Evolutionary conservation across 2,797 vertebrate genomes (phyloP), one percentile per base, ranked within the genome.

Genomic region (Oryzias sinensis): DNA sequence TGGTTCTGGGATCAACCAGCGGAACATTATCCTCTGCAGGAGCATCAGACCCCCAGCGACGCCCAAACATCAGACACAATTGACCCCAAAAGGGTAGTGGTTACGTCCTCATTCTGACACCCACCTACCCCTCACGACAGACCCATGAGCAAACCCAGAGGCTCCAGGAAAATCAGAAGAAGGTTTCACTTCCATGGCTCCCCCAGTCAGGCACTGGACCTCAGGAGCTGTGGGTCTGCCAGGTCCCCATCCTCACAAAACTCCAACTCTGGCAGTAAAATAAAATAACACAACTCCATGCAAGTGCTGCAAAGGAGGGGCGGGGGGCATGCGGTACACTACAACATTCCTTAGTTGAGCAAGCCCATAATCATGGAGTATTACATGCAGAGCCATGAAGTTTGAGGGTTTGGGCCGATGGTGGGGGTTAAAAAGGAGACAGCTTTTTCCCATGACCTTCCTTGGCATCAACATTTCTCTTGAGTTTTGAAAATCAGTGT

Each of bases 321-420:
- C 13, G 56, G 33, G 40, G 52, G 49, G 49, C 68, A 62, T 72
- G 75, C 65, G 80, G 85, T 81, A 56, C 60, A 62, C 77, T 74
- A 77, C 72, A 80, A 83, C 80, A 81, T 81, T 87, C 89, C 86
- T 76, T 41, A 80, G 88, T 80, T 82, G 79, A 78, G 65, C 80
- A 63, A 82, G 75, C 70, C 83, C 82, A 82, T 86, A 88, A 90
- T 90, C 80, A 86, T 74, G 73, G 68, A 68, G 83, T 80, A 85
- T 87, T 88, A 87, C 87, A 88, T 83, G 83, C 70, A 88, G 83
- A 58, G 53, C 83, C 82, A 77, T 77, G 81, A 82, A 74, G 85
- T 87, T 90, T 82, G 72, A 68, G 74, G 80, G 86, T 81, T 80
- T 65, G 48, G 56, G 54, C 61, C 62, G 7, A 5, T 6, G 70